phyloP scores from a whole-genome alignment of 2,888 invertebrate species.

The Neocrepidodera transversa region DNA sequence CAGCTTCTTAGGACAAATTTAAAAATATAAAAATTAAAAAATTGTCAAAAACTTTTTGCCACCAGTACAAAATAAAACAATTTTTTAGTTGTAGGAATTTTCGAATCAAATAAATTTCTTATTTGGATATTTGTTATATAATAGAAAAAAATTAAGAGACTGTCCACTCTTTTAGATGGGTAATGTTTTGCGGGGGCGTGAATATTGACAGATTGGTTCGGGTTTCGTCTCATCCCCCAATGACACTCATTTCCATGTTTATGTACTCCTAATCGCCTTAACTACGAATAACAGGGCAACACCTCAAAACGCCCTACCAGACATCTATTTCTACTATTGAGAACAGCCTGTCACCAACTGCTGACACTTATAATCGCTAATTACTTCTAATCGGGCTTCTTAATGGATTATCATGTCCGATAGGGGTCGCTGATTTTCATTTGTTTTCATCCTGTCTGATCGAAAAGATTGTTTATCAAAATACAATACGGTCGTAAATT shows the following conservation, averaged over 20 bases:
- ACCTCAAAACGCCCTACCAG: slow-evolving; percentile 41
- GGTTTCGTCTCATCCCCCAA: slow-evolving; percentile 49
- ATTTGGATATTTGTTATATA: too few species aligned
- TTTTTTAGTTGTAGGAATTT: too few species aligned
- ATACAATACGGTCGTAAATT: too few species aligned
- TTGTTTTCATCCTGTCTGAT: background rate
- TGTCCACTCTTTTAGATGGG: slow-evolving; percentile 10
- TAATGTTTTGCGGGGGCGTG: slow-evolving; percentile 31
- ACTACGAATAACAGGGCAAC: slow-evolving; percentile 39
- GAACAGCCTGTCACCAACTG: slow-evolving; percentile 47
- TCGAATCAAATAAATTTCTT: too few species aligned
- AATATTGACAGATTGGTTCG: slow-evolving; percentile 54
- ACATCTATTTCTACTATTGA: slow-evolving; percentile 45
- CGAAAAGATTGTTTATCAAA: too few species aligned
- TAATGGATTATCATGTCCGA: slow-evolving; percentile 34
- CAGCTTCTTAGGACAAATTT: too few species aligned
- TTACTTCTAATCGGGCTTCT: slow-evolving; percentile 39
- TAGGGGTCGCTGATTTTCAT: slow-evolving; percentile 12
- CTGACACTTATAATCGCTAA: slow-evolving; percentile 49
- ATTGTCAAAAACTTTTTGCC: too few species aligned
- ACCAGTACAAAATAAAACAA: too few species aligned
- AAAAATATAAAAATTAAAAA: too few species aligned
- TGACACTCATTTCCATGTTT: slow-evolving; percentile 50
- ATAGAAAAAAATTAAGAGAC: too few species aligned
- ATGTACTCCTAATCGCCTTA: slow-evolving; percentile 50